Percentiles rank a stretch among this genome's conserved stretches.
Conservation (phyloP, 2,888 invertebrate species). For the Disparrhopalites patrizii region DNA sequence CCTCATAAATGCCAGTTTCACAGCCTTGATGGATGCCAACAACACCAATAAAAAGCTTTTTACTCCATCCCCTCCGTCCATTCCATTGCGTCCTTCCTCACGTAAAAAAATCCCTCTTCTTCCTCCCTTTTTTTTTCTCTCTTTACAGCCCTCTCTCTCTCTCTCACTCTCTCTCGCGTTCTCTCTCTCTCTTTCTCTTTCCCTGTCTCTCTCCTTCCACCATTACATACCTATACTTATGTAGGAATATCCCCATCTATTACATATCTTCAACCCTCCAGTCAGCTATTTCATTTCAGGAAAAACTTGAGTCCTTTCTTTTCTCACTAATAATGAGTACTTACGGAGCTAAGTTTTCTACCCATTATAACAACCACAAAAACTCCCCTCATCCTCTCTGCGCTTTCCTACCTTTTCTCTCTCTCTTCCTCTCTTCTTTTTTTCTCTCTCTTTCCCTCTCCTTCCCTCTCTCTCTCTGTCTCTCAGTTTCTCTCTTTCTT, state of each 20-base stretch:
- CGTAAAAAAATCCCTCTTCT: slow-evolving; percentile 5
- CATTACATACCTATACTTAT: neutral
- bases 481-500: too few species aligned
- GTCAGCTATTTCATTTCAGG: slow-evolving; percentile 8
- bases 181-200: neutral
- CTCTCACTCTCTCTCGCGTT: neutral
- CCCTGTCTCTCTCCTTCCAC: neutral
- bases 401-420: too few species aligned
- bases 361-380: neutral
- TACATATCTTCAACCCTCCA: neutral
- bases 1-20: slow-evolving; percentile 30
- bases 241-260: neutral
- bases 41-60: slow-evolving; percentile 27
- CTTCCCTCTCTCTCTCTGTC: neutral
- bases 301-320: too few species aligned
- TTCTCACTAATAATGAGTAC: too few species aligned
- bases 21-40: slow-evolving; percentile 26
- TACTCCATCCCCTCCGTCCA: neutral
- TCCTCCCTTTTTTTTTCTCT: neutral
- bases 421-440: too few species aligned
- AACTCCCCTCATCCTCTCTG: too few species aligned
- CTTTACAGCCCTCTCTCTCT: neutral
- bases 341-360: too few species aligned
- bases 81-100: slow-evolving; percentile 2
- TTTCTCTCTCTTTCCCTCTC: neutral